phyloP scores from a whole-genome alignment of 2,113 vertebrate genomes.

The Ia io region DNA sequence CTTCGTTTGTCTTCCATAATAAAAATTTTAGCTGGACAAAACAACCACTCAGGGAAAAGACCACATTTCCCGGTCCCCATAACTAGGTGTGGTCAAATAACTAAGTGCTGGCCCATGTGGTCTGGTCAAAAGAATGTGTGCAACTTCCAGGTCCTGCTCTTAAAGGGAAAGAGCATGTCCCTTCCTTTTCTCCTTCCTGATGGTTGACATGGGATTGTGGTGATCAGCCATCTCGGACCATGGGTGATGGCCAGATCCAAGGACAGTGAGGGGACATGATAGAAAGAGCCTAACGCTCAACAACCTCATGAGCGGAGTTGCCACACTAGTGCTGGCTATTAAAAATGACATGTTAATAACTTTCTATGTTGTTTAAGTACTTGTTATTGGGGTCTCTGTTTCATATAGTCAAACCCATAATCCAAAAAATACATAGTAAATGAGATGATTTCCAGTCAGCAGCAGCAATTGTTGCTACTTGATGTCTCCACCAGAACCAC shows the following conservation, averaged over 20 bases:
- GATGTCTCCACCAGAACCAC: background rate
- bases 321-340: background rate
- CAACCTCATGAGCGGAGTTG: background rate
- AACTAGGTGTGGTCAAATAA: background rate
- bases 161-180: background rate
- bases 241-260: background rate
- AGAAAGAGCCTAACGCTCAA: background rate
- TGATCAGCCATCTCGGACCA: background rate
- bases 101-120: background rate
- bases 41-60: constrained; percentile 1
- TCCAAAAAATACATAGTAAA: background rate
- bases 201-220: background rate
- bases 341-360: background rate
- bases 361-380: background rate
- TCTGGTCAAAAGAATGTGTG: background rate
- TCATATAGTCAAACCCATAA: background rate
- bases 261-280: background rate
- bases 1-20: background rate
- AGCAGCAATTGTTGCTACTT: background rate
- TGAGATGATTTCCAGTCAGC: constrained; percentile 8
- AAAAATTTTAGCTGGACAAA: background rate
- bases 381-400: background rate
- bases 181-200: background rate
- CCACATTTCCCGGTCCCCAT: background rate
- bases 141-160: background rate